Base-by-base conservation (phyloP, 2,113 vertebrate species). In the Pterocles orientalis region DNA sequence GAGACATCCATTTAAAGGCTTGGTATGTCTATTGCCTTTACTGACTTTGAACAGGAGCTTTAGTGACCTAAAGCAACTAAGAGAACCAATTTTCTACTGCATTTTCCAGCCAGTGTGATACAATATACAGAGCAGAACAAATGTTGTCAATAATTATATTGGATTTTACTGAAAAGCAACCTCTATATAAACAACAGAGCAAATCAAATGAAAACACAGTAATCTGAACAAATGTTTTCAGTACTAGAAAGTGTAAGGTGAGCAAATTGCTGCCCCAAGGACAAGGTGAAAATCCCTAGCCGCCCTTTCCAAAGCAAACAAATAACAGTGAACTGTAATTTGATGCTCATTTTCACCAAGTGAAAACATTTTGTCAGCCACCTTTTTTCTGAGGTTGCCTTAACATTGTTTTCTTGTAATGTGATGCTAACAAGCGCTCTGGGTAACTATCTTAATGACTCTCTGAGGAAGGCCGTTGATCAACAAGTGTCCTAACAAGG, bases 181-280 rank as follows among this genome's bases (percentile, higher is more conserved):
- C 34, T 69, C 41, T n/a, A 2, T 3, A 9, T 43, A 68, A 95
- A 66, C 17, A 73, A 70, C 21, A 66, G 82, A 85, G 16, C 21
- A 71, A 90, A 60, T 60, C 82, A 72, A 71, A 69, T 5, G 48
- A 45, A 53, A 93, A 45, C 72, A 54, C 26, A 12, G 41, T 1
- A 25, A 86, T 45, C 36, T 17, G 81, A 91, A 86, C 93, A 91
- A 95, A 91, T 54, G 65, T 79, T 93, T 88, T 73, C 78, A 86
- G 72, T 29, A 16, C 34, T 10, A 31, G 70, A 66, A 77, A 82
- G 57, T 39, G 72, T 39, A 51, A 94, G 66, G 77, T 50, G 77
- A 90, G 86, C 48, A 76, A 77, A 86, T 34, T 57, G 82, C 25
- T 75, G 78, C 84, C 84, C 84, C 75, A 66, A 91, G 86, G 79